Evolutionary conservation across 2,113 vertebrate genomes (phyloP).

Genomic region (Pelusios castaneus): DNA sequence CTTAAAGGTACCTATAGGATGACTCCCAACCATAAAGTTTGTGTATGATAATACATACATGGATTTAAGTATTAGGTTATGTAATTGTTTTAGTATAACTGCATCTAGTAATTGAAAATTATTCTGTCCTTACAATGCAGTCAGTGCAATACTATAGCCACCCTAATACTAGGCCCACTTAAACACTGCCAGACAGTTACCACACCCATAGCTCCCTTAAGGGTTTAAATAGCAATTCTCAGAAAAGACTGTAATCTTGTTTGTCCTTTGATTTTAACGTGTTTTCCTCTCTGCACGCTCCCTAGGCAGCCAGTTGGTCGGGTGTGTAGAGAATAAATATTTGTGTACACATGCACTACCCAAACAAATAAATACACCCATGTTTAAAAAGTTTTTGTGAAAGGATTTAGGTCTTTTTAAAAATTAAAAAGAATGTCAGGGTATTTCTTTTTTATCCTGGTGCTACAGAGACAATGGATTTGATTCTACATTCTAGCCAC

Average conservation of each 20-base stretch:
- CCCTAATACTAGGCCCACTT: background rate
- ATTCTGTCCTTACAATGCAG: background rate
- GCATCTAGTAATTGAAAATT: background rate
- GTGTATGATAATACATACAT: background rate
- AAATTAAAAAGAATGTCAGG: fast-evolving
- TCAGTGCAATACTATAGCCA: slow-evolving; percentile 9
- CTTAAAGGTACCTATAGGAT: background rate
- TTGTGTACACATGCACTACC: background rate
- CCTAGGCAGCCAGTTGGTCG: slow-evolving; percentile 40
- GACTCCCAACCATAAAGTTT: too few species aligned
- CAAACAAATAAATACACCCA: background rate
- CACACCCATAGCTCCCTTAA: slow-evolving; percentile 38
- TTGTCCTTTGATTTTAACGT: slow-evolving; percentile 6
- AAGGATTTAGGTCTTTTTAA: background rate
- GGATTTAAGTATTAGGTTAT: background rate
- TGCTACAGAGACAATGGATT: fast-evolving
- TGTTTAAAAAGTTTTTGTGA: slow-evolving; percentile 27
- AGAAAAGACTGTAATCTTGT: background rate
- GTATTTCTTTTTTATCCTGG: background rate
- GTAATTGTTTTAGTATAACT: background rate
- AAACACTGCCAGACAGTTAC: background rate
- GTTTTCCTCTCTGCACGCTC: background rate
- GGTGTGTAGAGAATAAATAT: slow-evolving; percentile 22
- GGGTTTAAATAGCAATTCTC: background rate
- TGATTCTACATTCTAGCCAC: background rate